Evolutionary conservation across 1,140 invertebrate species (phyloP), one percentile per base, ranked within the genome.

Genomic region (Aphaenogaster ashmeadi): DNA sequence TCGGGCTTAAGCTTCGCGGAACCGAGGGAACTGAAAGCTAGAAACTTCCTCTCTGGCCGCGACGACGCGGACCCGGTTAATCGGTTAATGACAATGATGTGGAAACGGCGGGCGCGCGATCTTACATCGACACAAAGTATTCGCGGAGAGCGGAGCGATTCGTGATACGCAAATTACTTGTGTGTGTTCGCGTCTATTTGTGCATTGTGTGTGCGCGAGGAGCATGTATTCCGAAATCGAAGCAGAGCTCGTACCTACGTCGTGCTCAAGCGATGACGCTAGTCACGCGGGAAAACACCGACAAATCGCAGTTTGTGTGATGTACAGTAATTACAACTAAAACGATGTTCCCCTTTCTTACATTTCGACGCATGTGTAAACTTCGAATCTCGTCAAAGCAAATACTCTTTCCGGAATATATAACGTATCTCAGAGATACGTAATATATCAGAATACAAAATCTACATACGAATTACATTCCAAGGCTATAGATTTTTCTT

Each of bases 181-280:
- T 58, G 21, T 58, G 21, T 21, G 18, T 6, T 36, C 4, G 52
- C 11, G 36, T 71, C 18, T 18, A 62, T 33, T 9, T 58, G 44
- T 64, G 6, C n/a, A 2, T 21, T 78, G 56, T 41, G 74, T 44
- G 9, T 27, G 33, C 60, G 36, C 18, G 18, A 72, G 33, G 56
- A 84, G 41, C 27, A 33, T 58, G 9, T 38, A 67, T 85, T 75
- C 18, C 41, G 13, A 52, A 83, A 86, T 88, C 87, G 62, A 88
- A 87, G 81, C 81, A 86, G 66, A 89, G 75, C 75, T 89, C 88
- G 89, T 89, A 89, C 88, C 81, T 86, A 88, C 80, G 80, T 80
- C 87, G 50, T 72, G 75, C 33, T 44, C 11, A 36, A 71, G 50
- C 60, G 11, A 56, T 80, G 67, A 87, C 54, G 58, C 52, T 44